Evolutionary conservation across 2,888 invertebrate species (phyloP), one percentile per base, ranked within the genome.

Genomic region (Silvanus unidentatus): DNA sequence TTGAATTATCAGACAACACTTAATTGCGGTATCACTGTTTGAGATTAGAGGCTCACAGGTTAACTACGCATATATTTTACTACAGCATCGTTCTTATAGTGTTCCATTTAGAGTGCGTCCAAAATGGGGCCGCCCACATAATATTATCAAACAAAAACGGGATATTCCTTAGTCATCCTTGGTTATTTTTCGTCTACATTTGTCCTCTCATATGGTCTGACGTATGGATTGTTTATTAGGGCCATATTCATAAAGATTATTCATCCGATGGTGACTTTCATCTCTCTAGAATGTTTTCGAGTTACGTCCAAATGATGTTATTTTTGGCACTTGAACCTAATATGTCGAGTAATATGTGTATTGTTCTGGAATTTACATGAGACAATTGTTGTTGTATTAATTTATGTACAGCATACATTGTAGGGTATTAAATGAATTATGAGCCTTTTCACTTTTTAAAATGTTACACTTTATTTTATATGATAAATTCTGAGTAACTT

Each of bases 71-170:
- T 50, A 55, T 22, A 57, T 62, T 63, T 58, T 54, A 49, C 50
- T 46, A 50, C 44, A 55, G 52, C 54, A 22, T 55, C 60, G 58
- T 64, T 65, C 63, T 66, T 66, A 66, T 66, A 66, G 59, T 58
- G 60, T 59, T 57, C 60, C 59, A 60, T 63, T 63, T 63, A 53
- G 64, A 59, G 62, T 58, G 64, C 64, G 66, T 52, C 58, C 57
- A 55, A 49, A 37, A 42, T 45, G 50, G 44, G 45, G 30, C 55
- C 62, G 58, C 62, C 59, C 52, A 62, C 61, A 32, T 42, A 44
- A 47, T 49, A 44, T 48, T 54, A 52, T 56, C 53, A 50, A 53
- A 54, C 55, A 50, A 49, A 53, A 52, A 45, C 53, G 44, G 44
- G 49, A 37, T 22, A 60, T 54, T 54, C 54, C 57, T 59, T 57